Conservation (phyloP, 2,113 vertebrate genomes). For the Microcebus murinus region DNA sequence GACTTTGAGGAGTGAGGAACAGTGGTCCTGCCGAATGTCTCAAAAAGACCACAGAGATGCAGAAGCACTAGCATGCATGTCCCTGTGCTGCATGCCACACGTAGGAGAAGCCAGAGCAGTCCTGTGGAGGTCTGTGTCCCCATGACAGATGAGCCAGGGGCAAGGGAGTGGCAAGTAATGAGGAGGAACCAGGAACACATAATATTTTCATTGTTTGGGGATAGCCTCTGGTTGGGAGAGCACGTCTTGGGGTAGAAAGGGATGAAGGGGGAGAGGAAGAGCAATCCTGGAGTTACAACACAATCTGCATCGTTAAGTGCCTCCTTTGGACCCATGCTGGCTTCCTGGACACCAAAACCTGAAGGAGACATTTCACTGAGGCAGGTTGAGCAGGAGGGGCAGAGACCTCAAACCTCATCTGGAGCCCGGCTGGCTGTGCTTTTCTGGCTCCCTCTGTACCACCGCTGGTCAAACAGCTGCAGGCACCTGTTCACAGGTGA, state of each 20-base stretch:
- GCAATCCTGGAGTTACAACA: neutral
- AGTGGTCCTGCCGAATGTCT: neutral
- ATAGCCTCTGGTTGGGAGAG: neutral
- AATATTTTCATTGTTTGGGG: neutral
- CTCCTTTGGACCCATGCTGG: neutral
- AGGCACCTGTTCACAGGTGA: neutral
- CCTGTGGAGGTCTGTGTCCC: neutral
- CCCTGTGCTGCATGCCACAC: neutral
- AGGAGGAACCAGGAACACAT: neutral
- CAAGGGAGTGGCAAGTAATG: neutral
- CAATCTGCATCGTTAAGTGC: neutral
- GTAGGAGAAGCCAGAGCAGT: neutral
- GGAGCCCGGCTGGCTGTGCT: neutral
- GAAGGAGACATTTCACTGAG: neutral
- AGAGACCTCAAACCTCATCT: neutral
- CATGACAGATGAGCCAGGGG: neutral
- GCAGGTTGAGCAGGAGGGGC: neutral
- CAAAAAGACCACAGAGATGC: neutral
- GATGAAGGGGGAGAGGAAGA: neutral
- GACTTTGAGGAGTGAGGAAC: neutral
- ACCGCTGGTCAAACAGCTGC: neutral
- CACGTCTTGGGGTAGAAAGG: neutral
- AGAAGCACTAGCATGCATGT: neutral
- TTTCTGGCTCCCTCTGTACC: rapidly evolving
- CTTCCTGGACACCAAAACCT: neutral